Evolutionary conservation across 2,888 invertebrate genomes (phyloP), one percentile per base, ranked within the genome.

Genomic region (Mythimna vitellina): DNA sequence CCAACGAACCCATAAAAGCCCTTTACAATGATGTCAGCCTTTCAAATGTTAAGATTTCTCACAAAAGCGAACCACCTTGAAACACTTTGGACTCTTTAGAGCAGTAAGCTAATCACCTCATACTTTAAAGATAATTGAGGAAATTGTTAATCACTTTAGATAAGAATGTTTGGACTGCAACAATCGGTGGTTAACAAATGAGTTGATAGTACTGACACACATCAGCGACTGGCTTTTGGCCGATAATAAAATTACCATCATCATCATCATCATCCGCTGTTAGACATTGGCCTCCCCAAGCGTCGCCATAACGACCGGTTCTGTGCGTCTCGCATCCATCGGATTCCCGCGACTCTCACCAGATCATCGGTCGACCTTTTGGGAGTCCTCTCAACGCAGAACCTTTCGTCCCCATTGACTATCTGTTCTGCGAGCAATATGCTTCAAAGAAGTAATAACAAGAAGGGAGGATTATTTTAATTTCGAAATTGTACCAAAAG

Each of bases 61-160:
- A 42, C 38, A 3, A 42, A 38, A 42, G 4, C 53, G 17, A 63
- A 46, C 25, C 25, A 51, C 79, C 57, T 78, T 79, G 80, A 56
- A 69, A 70, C 7, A 46, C 65, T 57, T 65, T 4, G 35, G 5
- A 70, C 9, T 42, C 65, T 57, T 62, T 6, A 38, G 6, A 62
- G 63, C 46, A 57, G 67, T 57, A 67, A 68, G 57, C 65, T 74
- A 69, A 78, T 73, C 54, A 56, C 58, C 61, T 61, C 42, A 42
- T 38, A 56, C 63, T 70, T 58, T 60, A 54, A 62, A 80, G 57
- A 54, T 79, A 68, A 76, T 80, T 76, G 54, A 65, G 76, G 71
- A 79, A 76, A 71, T 74, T 46, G 58, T 58, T 71, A 76, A 76
- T 66, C 20, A 68, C 25, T 58, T 22, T 3, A 62, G 72, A 76